These are phyloP conservation scores for Mythimna ferrago DNA, from an alignment of 2,888 invertebrate species.

Conservation along the genomic window DNA sequence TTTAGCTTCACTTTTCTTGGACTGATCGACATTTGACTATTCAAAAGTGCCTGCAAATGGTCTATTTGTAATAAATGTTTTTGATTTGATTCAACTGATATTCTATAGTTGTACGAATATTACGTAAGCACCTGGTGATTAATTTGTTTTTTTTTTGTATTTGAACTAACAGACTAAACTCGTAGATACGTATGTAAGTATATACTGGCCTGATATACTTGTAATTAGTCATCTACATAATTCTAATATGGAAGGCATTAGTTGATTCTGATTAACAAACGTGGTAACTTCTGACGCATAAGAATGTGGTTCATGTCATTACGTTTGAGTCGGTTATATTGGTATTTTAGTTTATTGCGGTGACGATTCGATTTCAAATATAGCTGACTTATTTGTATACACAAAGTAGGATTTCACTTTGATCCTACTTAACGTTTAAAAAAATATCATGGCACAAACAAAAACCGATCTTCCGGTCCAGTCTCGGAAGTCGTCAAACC, in stretches of 20 bases:
- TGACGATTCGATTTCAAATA: not conserved
- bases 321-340: not conserved
- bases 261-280: not conserved
- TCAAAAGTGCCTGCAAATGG: too few species aligned
- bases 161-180: not conserved
- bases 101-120: not conserved
- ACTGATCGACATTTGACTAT: too few species aligned
- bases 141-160: conserved; percentile 18
- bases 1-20: too few species aligned
- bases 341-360: too few species aligned
- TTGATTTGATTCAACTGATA: not conserved
- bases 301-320: not conserved
- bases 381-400: too few species aligned
- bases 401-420: too few species aligned
- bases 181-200: too few species aligned
- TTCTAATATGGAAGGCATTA: not conserved
- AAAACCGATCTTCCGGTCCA: not conserved
- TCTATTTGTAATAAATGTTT: too few species aligned
- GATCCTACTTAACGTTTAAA: not conserved
- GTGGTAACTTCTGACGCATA: not conserved
- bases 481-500: too few species aligned
- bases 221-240: not conserved
- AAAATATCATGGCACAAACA: not conserved
- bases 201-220: not conserved
- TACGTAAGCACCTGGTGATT: conserved; percentile 2